Percentiles rank a stretch among this genome's conserved stretches.
Evolutionary conservation across 1,140 invertebrate genomes (phyloP).

Genomic region (Drosophila athabasca): DNA sequence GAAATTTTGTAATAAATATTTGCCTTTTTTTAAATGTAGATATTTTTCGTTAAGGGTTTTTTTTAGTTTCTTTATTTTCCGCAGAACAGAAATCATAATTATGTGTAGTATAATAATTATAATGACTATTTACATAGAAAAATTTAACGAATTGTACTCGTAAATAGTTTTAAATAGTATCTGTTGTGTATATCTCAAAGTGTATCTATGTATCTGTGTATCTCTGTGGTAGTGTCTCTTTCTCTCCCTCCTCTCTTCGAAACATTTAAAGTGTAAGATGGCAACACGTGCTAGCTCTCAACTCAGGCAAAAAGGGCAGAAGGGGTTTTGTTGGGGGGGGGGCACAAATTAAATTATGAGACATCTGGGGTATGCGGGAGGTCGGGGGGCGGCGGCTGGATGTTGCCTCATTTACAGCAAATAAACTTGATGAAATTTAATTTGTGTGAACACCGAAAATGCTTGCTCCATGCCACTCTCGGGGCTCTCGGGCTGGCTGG

Average conservation of each 20-base stretch:
- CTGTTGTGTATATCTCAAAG: slow-evolving; percentile 5
- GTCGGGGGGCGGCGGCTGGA: not conserved
- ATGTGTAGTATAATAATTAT: slow-evolving; percentile 64
- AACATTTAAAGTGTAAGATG: slow-evolving; percentile 30
- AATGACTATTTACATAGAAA: slow-evolving; percentile 73
- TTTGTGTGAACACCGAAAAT: slow-evolving; percentile 55
- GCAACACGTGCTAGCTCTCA: slow-evolving; percentile 56
- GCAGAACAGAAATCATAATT: slow-evolving; percentile 19
- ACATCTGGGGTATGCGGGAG: slow-evolving; percentile 2
- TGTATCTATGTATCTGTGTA: slow-evolving; percentile 18
- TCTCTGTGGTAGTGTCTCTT: slow-evolving; percentile 15
- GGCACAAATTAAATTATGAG: slow-evolving; percentile 45
- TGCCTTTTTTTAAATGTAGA: slow-evolving; percentile 20
- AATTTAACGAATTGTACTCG: slow-evolving; percentile 26
- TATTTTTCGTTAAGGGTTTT: slow-evolving; percentile 13
- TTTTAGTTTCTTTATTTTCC: slow-evolving; percentile 7
- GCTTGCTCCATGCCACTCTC: slow-evolving; percentile 31
- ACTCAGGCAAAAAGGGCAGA: not conserved
- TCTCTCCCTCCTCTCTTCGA: slow-evolving; percentile 12
- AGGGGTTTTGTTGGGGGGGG: slow-evolving; percentile 11
- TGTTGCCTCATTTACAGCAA: slow-evolving; percentile 61
- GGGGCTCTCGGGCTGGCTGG: not conserved
- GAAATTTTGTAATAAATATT: slow-evolving; percentile 68
- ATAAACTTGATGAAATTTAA: slow-evolving; percentile 74
- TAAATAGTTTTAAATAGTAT: slow-evolving; percentile 18